phyloP scores from a whole-genome alignment of 2,888 invertebrate genomes.

The Sericinus montela region DNA sequence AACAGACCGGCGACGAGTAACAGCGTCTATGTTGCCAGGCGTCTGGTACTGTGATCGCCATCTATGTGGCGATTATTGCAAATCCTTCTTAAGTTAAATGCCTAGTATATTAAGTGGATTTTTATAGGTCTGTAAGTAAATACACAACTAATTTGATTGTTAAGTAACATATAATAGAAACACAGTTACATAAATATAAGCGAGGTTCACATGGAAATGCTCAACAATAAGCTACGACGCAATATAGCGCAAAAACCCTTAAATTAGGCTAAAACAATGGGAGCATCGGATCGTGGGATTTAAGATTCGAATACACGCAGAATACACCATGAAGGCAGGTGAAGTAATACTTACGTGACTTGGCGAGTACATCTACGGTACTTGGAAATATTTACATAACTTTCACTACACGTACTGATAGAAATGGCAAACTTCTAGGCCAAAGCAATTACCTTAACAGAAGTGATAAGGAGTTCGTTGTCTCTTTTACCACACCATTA shows the following conservation, averaged over 20 bases:
- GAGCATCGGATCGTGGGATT: slow-evolving; percentile 24
- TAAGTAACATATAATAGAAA: background rate
- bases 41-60: no score
- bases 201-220: slow-evolving; percentile 13
- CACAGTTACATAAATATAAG: background rate
- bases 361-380: no score
- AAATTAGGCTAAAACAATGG: slow-evolving; percentile 34
- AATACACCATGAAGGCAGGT: slow-evolving; percentile 6
- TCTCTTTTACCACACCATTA: background rate
- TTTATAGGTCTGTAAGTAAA: no score
- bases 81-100: no score
- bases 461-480: background rate
- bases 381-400: slow-evolving; percentile 6
- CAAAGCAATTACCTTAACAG: no score
- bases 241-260: slow-evolving; percentile 33
- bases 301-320: background rate
- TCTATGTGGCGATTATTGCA: no score
- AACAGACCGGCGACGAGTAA: no score
- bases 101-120: no score
- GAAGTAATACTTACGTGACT: slow-evolving; percentile 16
- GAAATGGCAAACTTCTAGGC: no score
- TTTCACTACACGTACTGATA: slow-evolving; percentile 7
- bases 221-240: slow-evolving; percentile 12
- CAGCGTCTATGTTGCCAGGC: no score
- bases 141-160: no score